Conservation (phyloP, 2,113 vertebrate species). For the Argyrosomus japonicus region DNA sequence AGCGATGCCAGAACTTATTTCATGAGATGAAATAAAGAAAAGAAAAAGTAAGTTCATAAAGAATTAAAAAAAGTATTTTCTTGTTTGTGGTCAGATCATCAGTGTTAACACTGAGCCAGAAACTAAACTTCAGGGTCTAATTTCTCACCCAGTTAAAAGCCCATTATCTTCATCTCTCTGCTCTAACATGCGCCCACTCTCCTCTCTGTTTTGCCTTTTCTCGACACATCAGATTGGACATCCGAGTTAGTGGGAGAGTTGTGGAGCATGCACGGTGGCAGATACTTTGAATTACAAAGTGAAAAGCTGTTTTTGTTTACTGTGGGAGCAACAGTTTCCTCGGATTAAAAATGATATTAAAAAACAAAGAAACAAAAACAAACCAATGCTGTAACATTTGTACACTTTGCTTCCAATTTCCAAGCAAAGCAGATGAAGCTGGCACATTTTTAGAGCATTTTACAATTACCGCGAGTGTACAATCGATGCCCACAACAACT, state of each 20-base stretch:
- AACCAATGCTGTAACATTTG: conserved; percentile 15
- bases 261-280: not conserved
- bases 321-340: conserved; percentile 10
- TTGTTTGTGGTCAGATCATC: conserved; percentile 20
- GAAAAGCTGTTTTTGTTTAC: conserved; percentile 21
- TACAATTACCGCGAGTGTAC: conserved; percentile 7
- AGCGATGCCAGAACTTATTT: not conserved
- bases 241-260: conserved; percentile 1
- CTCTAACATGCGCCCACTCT: conserved; percentile 11
- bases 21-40: not conserved
- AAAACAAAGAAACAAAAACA: not conserved
- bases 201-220: conserved; percentile 6
- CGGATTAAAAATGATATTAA: not conserved
- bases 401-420: conserved; percentile 19
- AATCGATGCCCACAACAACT: conserved; percentile 17
- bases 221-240: conserved; percentile 31
- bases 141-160: conserved; percentile 42
- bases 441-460: conserved; percentile 16
- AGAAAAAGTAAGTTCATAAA: not conserved
- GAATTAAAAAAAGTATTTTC: not conserved
- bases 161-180: conserved; percentile 27
- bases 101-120: conserved; percentile 15
- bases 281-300: conserved; percentile 48
- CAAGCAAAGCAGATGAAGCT: conserved; percentile 5
- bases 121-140: conserved; percentile 18